A percentile compares a stretch with the other conserved stretches of the same genome.
phyloP scores from a whole-genome alignment of 2,113 vertebrate species.

The Heliornis fulica region DNA sequence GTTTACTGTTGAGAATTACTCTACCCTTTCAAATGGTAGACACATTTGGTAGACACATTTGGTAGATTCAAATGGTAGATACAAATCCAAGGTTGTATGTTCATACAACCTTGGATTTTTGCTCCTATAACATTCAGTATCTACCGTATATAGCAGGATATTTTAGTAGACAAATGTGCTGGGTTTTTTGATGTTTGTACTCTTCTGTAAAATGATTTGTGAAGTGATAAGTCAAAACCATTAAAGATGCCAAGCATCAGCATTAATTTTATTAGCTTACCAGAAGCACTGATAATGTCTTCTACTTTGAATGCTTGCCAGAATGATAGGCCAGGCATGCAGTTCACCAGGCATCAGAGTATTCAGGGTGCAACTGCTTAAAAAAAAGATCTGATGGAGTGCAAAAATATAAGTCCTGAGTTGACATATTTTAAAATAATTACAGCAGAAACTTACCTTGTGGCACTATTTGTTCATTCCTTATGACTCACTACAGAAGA shows the following conservation, averaged over 20 bases:
- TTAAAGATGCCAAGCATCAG: neutral
- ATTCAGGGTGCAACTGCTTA: neutral
- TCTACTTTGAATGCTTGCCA: neutral
- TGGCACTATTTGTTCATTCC: neutral
- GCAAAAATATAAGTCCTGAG: neutral
- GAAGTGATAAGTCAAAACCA: neutral
- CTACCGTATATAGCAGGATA: neutral
- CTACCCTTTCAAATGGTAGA: neutral
- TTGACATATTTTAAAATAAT: neutral
- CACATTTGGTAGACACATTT: no score
- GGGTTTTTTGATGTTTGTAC: neutral
- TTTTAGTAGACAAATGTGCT: neutral
- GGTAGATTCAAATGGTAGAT: neutral
- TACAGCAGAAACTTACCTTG: neutral
- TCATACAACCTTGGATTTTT: neutral
- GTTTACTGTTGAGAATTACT: neutral
- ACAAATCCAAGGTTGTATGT: no score
- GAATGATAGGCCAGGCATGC: neutral
- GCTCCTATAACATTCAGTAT: neutral
- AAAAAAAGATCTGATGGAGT: neutral
- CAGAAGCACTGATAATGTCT: neutral
- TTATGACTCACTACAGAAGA: neutral
- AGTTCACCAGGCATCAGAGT: neutral
- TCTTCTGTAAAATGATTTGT: neutral
- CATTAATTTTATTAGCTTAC: slow-evolving; percentile 9